Base-by-base conservation (phyloP, 2,888 invertebrate species). In the Acrobeloides nanus region DNA sequence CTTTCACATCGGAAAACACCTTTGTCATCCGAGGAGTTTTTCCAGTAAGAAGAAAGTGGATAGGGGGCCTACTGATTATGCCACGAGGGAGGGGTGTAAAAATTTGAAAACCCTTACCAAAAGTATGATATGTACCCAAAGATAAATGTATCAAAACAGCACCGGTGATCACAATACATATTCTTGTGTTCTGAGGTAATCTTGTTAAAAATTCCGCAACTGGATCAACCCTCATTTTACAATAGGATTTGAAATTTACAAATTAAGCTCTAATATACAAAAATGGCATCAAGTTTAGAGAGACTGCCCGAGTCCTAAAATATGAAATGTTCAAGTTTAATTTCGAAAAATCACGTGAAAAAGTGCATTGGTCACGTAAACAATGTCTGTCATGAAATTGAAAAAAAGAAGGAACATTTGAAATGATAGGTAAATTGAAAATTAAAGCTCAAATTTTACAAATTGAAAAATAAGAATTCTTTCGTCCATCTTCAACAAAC, bases 61-160 rank as follows among this genome's bases (percentile, higher is more conserved):
- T n/a, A n/a, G n/a, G n/a, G n/a, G n/a, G n/a, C n/a, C n/a, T n/a
- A n/a, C n/a, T n/a, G n/a, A n/a, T n/a, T n/a, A n/a, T n/a, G n/a
- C n/a, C n/a, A n/a, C n/a, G n/a, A n/a, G n/a, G n/a, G n/a, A n/a
- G n/a, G n/a, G n/a, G n/a, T 41, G 24, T 46, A 15, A 53, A 50
- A 31, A 3, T 38, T 10, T 1, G 5, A 1, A 26, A 18, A 15
- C 2, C 40, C 48, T 20, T 24, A 39, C 70, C 71, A 46, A 71
- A 71, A 7, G 71, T 71, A 46, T 71, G 71, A 59, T 71, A 71
- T 7, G 71, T 71, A 20, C 71, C 71, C 18, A 71, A 55, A 12
- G 68, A 65, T n/a, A 71, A 51, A 39, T 71, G 71, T 25, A 71
- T 72, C 18, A 68, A 59, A 18, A 71, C 64, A 6, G 71, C 71